Base-by-base conservation (phyloP, 2,888 invertebrate species). In the Agriopis marginaria region DNA sequence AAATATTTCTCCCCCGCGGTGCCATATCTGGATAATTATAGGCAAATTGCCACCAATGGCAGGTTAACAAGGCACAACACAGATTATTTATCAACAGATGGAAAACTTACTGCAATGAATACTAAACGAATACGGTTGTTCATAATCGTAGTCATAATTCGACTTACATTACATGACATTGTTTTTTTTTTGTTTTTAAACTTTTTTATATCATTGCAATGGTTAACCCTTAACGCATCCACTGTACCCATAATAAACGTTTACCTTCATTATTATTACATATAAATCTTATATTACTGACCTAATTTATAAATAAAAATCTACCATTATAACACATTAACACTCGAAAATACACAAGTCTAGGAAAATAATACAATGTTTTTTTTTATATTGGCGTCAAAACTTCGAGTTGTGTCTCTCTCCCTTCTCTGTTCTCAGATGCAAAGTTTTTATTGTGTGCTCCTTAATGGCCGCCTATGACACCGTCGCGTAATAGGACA, bases 11-110 rank as follows among this genome's bases (percentile, higher is more conserved):
- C 77, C 75, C 78, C 81, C 73, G 76, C 87, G 88, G 82, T 77
- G 73, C 88, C 89, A 71, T 88, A 85, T 84, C 77, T 56, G 80
- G 86, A 83, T 92, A 92, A 93, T 93, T 92, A 83, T 90, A 89
- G 88, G 86, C 85, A 88, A 91, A 91, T 91, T 90, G 88, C 79
- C 77, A 71, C 40, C 63, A 61, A 50, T 50, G 83, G 82, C 82
- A 85, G 49, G 40, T 62, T 87, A 89, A 89, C 88, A 82, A 90
- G 89, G 79, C 81, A 81, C 11, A 12, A 32, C 23, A 44, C 62
- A 32, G 53, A 62, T 10, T 62, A n/a, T 62, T 12, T 12, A 53
- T 9, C 8, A 0, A n/a, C 62, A 62, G 62, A 62, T 45, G 44
- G n/a, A 10, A 42, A 53, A 45, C 44, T 62, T 11, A 3, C 6